phyloP scores from a whole-genome alignment of 2,797 vertebrate species.

The Xerus rutilus region DNA sequence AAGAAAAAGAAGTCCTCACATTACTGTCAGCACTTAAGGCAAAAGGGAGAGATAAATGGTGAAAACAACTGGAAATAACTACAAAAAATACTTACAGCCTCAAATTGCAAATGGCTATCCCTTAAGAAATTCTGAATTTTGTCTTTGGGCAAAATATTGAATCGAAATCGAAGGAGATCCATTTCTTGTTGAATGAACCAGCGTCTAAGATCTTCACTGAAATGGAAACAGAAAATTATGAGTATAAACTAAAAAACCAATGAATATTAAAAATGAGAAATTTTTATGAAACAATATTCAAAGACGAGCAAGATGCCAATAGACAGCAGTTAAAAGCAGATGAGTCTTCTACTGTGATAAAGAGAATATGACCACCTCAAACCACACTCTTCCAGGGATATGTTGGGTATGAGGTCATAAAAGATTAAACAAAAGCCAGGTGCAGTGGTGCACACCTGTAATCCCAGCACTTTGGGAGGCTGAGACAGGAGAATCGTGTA shows the following conservation, averaged over 20 bases:
- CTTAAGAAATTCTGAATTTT: conserved; percentile 93
- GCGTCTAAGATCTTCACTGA: conserved; percentile 96
- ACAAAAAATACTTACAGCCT: conserved; percentile 90
- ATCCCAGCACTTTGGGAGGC: too few relatives aligned
- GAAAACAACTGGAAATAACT: not conserved
- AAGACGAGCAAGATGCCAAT: not conserved
- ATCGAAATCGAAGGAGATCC: conserved; percentile 96
- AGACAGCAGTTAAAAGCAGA: not conserved
- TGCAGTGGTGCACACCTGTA: too few relatives aligned
- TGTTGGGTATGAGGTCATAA: not conserved
- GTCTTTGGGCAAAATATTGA: conserved; percentile 84
- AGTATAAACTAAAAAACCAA: not conserved
- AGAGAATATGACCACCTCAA: not conserved
- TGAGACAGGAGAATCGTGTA: too few relatives aligned
- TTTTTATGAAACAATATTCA: conserved; percentile 40
- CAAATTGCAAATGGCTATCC: conserved; percentile 93
- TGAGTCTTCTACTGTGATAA: not conserved
- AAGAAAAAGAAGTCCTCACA: not conserved
- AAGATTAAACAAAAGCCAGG: not conserved
- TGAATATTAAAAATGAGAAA: not conserved
- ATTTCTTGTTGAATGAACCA: conserved; percentile 99
- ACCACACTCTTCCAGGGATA: not conserved
- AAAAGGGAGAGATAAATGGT: not conserved
- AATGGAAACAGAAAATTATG: conserved; percentile 66
- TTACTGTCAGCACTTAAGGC: not conserved